Base-by-base conservation (phyloP, 1,140 invertebrate species). In the Cheumatopsyche charites region DNA sequence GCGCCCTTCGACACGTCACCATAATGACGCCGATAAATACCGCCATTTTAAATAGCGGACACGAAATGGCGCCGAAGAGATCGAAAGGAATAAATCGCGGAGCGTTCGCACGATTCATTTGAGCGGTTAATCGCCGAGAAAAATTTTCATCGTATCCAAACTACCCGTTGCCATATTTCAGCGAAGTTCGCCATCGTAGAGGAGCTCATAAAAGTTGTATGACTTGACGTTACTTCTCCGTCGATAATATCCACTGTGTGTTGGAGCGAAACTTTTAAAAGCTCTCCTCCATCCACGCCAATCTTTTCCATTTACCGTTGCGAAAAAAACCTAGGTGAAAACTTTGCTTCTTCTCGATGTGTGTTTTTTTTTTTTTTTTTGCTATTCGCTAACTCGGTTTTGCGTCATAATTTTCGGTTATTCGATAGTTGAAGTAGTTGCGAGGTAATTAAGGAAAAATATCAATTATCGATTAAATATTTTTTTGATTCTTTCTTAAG, bases 191-290 rank as follows among this genome's bases (percentile, higher is more conserved):
- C 47, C 47, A 52, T 52, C 47, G 19, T n/a, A n/a, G 47, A 19
- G 19, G 19, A 52, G 47, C 47, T 52, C 47, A 52, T 52, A 52
- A 52, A 52, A 52, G 47, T 52, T 52, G 47, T 52, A 52, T 52
- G 47, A 52, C 47, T 52, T 52, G 19, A 52, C n/a, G 47, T 52
- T 52, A 52, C 47, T 52, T 52, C 47, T 52, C 9, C 47, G 47
- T 52, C 47, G 47, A 52, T 52, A 52, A 52, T 52, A 52, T 52
- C 47, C 47, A 52, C 7, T 52, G 47, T 52, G 47, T 52, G 47
- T 52, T 52, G 47, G 19, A 52, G 47, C 47, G 23, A 58, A 58
- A 58, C 55, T 58, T 58, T 58, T 58, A 58, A 58, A 58, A 58
- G 55, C 55, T 26, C 55, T 58, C 55, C 2, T 25, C 49, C 55